phyloP scores from a whole-genome alignment of 2,797 vertebrate genomes.

The Melopsittacus undulatus region DNA sequence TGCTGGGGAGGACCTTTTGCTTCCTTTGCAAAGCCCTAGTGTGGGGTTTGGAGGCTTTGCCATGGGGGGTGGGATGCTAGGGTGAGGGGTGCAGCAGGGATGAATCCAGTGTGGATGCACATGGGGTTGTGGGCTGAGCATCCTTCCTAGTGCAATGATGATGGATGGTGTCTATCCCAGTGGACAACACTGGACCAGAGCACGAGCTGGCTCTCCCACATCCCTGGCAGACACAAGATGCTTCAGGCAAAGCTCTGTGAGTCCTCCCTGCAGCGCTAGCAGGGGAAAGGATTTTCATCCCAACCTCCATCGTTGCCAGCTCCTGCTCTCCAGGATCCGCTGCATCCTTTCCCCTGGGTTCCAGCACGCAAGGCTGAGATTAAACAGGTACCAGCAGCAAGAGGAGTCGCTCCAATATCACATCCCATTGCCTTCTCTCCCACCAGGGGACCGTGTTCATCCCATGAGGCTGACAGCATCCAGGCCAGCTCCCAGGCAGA shows the following conservation, averaged over 20 bases:
- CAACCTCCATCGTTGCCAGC: accelerated
- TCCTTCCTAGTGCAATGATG: background rate
- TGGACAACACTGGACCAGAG: accelerated
- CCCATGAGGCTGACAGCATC: background rate
- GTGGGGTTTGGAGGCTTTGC: background rate
- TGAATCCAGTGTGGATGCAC: accelerated
- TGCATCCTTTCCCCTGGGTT: background rate
- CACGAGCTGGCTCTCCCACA: accelerated
- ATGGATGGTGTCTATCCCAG: background rate
- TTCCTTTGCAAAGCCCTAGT: accelerated
- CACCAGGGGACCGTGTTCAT: accelerated
- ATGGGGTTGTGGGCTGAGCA: background rate
- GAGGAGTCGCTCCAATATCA: background rate
- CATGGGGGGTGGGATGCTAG: accelerated
- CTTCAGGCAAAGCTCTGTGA: background rate
- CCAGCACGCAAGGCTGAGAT: background rate
- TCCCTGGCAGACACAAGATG: accelerated
- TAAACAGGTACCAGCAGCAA: background rate
- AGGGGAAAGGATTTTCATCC: background rate
- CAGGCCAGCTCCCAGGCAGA: background rate
- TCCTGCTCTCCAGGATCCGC: background rate
- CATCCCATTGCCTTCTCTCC: background rate
- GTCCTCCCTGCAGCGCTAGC: background rate
- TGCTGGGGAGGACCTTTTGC: background rate
- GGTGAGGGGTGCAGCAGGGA: accelerated